phyloP scores from a whole-genome alignment of 2,113 vertebrate genomes.

The Pipra filicauda region DNA sequence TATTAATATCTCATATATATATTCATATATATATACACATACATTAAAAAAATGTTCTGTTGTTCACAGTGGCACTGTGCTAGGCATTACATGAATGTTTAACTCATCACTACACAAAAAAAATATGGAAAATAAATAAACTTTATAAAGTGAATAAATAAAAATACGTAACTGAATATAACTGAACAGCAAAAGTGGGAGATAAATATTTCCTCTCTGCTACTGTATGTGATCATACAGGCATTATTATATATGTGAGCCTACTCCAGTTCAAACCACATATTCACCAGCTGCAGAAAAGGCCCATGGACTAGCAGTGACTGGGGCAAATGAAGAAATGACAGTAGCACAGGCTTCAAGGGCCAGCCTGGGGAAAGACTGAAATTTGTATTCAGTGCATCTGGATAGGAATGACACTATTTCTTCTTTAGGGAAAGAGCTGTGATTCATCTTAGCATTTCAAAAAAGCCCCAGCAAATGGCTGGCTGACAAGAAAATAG shows the following conservation, averaged over 20 bases:
- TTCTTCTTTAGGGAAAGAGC: slow-evolving; percentile 41
- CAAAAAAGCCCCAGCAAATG: background rate
- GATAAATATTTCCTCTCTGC: background rate
- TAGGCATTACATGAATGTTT: background rate
- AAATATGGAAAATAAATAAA: background rate
- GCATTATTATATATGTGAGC: background rate
- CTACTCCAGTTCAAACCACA: background rate
- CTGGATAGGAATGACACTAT: background rate
- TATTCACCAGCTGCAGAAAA: background rate
- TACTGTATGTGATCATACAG: background rate
- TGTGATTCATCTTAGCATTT: slow-evolving; percentile 28
- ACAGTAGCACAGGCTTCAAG: background rate
- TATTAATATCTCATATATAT: background rate
- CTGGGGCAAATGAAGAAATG: background rate
- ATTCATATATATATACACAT: background rate
- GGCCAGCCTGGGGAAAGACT: background rate
- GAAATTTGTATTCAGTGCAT: slow-evolving; percentile 45
- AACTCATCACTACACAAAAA: background rate
- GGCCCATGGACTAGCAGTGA: background rate
- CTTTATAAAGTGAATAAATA: background rate
- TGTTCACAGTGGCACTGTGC: background rate
- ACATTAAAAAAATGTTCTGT: background rate
- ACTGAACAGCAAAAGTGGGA: fast-evolving
- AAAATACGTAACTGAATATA: background rate
- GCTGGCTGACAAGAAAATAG: background rate